Base-by-base conservation (phyloP, 2,797 vertebrate species). In the Galaxias olidus region DNA sequence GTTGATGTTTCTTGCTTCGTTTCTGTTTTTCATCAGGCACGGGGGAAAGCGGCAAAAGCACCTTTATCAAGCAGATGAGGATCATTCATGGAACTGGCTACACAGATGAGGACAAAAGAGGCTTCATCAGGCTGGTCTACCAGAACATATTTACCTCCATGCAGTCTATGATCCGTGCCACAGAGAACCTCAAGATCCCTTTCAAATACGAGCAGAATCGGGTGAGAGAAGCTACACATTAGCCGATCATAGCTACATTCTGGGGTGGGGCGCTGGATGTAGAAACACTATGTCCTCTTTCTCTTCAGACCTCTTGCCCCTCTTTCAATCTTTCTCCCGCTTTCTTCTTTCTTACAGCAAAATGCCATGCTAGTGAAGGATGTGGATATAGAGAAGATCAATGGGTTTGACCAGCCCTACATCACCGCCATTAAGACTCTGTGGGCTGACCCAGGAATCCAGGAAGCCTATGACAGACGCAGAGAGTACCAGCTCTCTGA, bases 401-500 rank as follows among this genome's bases (percentile, higher is more conserved):
- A 87, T 8, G 92, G 94, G 0, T 98, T 99, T 9, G 95, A 96
- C 76, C 93, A 93, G 40, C 95, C 92, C 66, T 96, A 96, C 66
- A 89, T 98, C 65, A 90, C 50, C 54, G 97, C 98, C 87, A 92
- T 99, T 89, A 98, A 98, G 91, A 91, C 75, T 9, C 89, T 99
- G 86, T 99, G 98, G 98, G 81, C 91, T 0, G 98, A 99, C 87
- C 96, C 98, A 0, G 98, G 98, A 59, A 97, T 99, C 86, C 97
- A 96, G 86, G 97, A 99, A 84, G 96, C 96, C 72, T 99, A 99
- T 1, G 98, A 98, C 90, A 94, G 97, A 60, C 91, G 98, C 89
- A 86, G 98, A 77, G 98, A 99, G 82, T 99, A 97, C 88, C 98
- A 99, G 85, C 95, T 99, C 68, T 98, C 98, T 0, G 98, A 99